These are phyloP conservation scores for Vulpes ferrilata DNA, from an alignment of 2,113 vertebrate genomes.

Conservation along the genomic window DNA sequence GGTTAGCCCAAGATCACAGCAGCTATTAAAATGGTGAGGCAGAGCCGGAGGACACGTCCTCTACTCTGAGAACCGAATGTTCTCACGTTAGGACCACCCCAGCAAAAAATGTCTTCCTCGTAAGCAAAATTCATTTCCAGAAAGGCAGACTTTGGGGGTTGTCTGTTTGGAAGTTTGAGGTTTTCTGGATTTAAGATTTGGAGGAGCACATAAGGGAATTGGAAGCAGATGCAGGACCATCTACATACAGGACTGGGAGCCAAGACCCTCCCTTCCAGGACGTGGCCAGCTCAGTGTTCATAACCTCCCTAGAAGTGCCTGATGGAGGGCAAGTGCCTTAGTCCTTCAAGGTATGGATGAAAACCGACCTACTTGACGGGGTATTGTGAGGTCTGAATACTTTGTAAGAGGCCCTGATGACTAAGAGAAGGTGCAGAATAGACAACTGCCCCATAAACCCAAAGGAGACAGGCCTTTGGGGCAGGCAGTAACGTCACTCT, in stretches of 20 bases:
- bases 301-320: background rate
- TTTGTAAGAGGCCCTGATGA: background rate
- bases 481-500: background rate
- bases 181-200: background rate
- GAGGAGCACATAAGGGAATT: background rate
- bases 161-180: constrained; percentile 30
- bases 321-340: background rate
- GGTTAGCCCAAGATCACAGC: background rate
- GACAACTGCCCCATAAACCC: background rate
- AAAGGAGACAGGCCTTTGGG: background rate
- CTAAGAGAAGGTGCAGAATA: background rate
- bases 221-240: background rate
- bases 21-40: background rate
- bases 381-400: background rate
- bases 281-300: background rate
- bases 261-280: background rate
- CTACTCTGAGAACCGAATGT: background rate
- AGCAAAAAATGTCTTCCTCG: background rate
- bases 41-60: background rate
- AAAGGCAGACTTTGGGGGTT: background rate
- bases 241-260: background rate
- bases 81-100: background rate
- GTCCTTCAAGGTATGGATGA: background rate
- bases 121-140: constrained; percentile 7
- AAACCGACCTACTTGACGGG: background rate